These are phyloP conservation scores for Semaprochilodus insignis DNA, from an alignment of 2,797 vertebrate species.

Conservation along the genomic window DNA sequence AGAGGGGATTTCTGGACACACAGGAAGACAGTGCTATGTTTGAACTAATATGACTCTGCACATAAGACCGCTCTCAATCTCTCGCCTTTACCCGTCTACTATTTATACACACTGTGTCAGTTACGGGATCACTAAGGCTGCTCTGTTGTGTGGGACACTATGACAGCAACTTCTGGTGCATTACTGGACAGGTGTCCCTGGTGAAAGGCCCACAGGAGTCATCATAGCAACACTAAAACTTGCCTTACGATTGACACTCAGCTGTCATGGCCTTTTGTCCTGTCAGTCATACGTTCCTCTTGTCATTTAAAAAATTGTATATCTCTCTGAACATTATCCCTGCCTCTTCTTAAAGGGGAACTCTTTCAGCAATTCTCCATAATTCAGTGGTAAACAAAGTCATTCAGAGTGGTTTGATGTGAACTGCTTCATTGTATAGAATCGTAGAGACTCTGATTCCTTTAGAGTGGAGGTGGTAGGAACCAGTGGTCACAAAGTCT, in stretches of 20 bases:
- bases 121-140: conserved; percentile 21
- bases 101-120: conserved; percentile 71
- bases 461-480: no score
- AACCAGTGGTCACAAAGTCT: no score
- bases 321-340: neutral
- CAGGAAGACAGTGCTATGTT: conserved; percentile 42
- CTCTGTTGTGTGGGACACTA: conserved; percentile 14
- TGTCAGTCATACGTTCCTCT: neutral
- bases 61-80: conserved; percentile 71
- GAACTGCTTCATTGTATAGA: no score
- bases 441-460: no score
- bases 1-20: conserved; percentile 33
- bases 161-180: conserved; percentile 60
- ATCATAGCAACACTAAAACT: neutral
- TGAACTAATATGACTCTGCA: conserved; percentile 38
- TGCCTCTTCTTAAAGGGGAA: neutral
- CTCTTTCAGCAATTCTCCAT: no score
- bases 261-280: neutral
- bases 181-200: conserved; percentile 46
- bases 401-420: no score
- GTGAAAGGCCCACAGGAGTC: neutral
- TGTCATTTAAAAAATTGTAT: neutral
- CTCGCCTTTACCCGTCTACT: conserved; percentile 65
- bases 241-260: neutral
- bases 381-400: no score